These are phyloP conservation scores for Eristalis arbustorum DNA, from an alignment of 2,888 invertebrate genomes.

Conservation along the genomic window DNA sequence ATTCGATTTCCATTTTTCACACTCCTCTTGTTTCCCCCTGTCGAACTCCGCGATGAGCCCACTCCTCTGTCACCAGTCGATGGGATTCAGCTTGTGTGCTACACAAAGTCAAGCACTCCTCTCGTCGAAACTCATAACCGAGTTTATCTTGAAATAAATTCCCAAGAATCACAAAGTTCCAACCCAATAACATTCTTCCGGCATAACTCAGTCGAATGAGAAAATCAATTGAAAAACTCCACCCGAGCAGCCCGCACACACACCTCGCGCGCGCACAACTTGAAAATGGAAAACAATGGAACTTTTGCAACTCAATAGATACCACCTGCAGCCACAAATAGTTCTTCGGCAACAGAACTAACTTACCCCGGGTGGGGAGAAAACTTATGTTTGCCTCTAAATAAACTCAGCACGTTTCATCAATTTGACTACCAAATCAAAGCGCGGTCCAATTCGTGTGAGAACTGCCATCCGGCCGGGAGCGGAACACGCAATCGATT, in stretches of 20 bases:
- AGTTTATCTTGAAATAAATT: too few relatives aligned
- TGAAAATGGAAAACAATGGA: constrained; percentile 24
- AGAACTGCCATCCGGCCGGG: background rate
- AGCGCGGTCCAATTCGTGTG: background rate
- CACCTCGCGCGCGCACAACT: background rate
- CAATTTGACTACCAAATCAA: constrained; percentile 56
- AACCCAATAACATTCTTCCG: too few relatives aligned
- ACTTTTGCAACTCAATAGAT: constrained; percentile 50
- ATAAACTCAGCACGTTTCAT: constrained; percentile 48
- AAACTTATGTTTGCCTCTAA: constrained; percentile 32
- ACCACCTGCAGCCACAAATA: constrained; percentile 60
- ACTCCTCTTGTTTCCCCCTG: too few relatives aligned
- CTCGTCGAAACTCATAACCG: too few relatives aligned
- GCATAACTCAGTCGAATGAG: too few relatives aligned
- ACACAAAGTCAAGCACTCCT: too few relatives aligned
- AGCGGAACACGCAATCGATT: background rate
- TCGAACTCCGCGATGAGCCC: too few relatives aligned
- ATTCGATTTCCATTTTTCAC: too few relatives aligned
- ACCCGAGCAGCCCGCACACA: background rate
- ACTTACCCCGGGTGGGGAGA: constrained; percentile 1
- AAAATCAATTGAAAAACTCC: too few relatives aligned
- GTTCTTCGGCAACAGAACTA: constrained; percentile 45
- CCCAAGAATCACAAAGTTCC: too few relatives aligned
- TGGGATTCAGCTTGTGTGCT: too few relatives aligned
- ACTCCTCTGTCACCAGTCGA: too few relatives aligned